Conservation (phyloP, 2,888 invertebrate species). For the Hesperia comma region DNA sequence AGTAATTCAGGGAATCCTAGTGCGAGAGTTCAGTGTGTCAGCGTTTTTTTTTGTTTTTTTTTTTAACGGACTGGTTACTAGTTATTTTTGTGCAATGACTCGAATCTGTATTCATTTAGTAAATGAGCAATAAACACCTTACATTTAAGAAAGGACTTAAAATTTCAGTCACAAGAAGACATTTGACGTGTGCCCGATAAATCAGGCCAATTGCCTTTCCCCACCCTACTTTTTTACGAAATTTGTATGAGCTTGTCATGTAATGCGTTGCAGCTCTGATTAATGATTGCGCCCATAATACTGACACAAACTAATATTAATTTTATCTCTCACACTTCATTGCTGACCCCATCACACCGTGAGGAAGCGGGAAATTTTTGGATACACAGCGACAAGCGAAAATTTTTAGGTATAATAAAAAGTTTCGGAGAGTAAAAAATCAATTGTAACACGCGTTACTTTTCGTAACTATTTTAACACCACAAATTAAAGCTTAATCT, state of each 20-base stretch:
- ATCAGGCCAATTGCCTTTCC: slow-evolving; percentile 16
- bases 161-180: slow-evolving; percentile 11
- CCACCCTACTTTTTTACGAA: slow-evolving; percentile 15
- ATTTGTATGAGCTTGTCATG: slow-evolving; percentile 7
- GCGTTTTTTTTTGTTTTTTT: no score
- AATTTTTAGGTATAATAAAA: not conserved
- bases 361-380: slow-evolving; percentile 4
- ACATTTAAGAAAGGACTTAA: slow-evolving; percentile 4
- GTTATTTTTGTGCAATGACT: no score
- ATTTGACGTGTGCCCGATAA: slow-evolving; percentile 18
- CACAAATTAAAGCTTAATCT: no score
- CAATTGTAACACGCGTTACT: no score
- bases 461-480: no score
- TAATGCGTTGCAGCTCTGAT: slow-evolving; percentile 20
- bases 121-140: no score
- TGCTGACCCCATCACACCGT: slow-evolving; percentile 25
- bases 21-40: no score
- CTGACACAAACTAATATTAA: slow-evolving; percentile 29
- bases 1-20: no score
- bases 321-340: slow-evolving; percentile 35
- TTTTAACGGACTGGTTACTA: no score
- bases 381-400: not conserved
- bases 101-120: no score
- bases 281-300: slow-evolving; percentile 32
- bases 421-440: not conserved